These are phyloP conservation scores for Tragulus kanchil DNA, from an alignment of 2,113 vertebrate species.

Conservation along the genomic window DNA sequence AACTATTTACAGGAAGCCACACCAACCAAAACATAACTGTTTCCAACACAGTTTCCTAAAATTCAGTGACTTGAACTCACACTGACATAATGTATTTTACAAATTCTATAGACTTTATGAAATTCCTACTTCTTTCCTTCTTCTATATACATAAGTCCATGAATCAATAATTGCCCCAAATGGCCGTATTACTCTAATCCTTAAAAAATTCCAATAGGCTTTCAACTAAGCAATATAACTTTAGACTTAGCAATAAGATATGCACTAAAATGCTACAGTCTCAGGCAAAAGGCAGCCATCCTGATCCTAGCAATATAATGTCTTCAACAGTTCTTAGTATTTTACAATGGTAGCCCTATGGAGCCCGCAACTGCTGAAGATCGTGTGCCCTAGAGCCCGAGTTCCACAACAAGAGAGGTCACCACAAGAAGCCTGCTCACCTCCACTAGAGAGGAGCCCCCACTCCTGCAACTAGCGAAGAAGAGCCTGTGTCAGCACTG, in stretches of 20 bases:
- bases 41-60: constrained; percentile 13
- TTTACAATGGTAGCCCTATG: too few species aligned
- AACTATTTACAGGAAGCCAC: background rate
- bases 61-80: constrained; percentile 13
- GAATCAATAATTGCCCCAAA: background rate
- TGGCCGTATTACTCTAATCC: background rate
- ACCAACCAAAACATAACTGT: constrained; percentile 6
- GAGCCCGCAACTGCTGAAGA: too few species aligned
- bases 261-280: constrained; percentile 26
- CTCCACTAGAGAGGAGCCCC: too few species aligned
- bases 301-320: background rate
- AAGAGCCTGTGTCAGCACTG: too few species aligned
- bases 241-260: constrained; percentile 35
- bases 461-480: too few species aligned
- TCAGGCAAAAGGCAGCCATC: constrained; percentile 27
- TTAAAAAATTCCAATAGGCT: background rate
- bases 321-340: constrained; percentile 33
- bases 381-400: too few species aligned
- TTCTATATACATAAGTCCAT: background rate
- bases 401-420: too few species aligned
- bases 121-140: constrained; percentile 45
- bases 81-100: background rate
- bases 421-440: too few species aligned
- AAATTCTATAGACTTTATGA: background rate
- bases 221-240: constrained; percentile 31